These are phyloP conservation scores for Lamprologus tigripictilis DNA, from an alignment of 2,113 vertebrate species.

Conservation along the genomic window DNA sequence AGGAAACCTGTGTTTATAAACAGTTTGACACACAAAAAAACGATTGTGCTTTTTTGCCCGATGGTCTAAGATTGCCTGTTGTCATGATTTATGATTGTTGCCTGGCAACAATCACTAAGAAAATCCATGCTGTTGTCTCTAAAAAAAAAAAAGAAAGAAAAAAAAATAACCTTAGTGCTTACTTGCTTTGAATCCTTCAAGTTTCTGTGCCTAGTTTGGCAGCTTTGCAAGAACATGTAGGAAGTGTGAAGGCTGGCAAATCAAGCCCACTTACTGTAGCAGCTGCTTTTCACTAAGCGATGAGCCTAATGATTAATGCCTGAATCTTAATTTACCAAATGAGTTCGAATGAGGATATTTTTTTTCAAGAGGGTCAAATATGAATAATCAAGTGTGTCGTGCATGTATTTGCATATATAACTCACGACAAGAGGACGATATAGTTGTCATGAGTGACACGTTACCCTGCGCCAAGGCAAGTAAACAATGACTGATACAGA, in stretches of 20 bases:
- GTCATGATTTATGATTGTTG: background rate
- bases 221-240: background rate
- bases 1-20: background rate
- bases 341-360: background rate
- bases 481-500: background rate
- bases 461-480: background rate
- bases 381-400: slow-evolving; percentile 4
- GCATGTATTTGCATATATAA: slow-evolving; percentile 14
- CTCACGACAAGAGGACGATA: background rate
- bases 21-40: background rate
- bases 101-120: slow-evolving; percentile 4
- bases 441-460: background rate
- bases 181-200: background rate
- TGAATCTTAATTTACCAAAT: slow-evolving; percentile 13
- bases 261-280: background rate
- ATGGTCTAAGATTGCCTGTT: background rate
- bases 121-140: background rate
- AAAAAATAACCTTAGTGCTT: background rate
- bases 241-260: background rate
- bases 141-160: rapidly evolving
- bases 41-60: background rate
- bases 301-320: slow-evolving; percentile 12
- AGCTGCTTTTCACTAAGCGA: slow-evolving; percentile 24
- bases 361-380: slow-evolving; percentile 4
- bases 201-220: background rate